Conservation (phyloP, 2,113 vertebrate genomes). For the Willisornis vidua region DNA sequence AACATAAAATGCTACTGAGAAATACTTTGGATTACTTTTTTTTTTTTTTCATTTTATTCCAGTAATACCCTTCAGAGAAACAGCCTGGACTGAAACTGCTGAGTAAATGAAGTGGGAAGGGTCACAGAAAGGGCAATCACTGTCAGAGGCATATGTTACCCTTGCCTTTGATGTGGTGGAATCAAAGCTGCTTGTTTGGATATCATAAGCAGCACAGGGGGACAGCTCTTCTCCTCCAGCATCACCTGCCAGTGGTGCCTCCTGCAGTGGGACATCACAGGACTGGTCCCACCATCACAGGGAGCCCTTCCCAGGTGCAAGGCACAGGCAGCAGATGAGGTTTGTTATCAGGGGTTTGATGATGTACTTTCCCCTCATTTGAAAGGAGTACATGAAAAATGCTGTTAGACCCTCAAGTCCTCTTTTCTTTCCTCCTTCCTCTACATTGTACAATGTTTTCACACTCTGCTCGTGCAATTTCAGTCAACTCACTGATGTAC, state of each 20-base stretch:
- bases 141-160: not conserved
- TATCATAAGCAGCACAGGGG: accelerated
- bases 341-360: not conserved
- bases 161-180: not conserved
- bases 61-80: not conserved
- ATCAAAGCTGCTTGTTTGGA: not conserved
- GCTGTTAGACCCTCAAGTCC: not conserved
- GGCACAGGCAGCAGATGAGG: not conserved
- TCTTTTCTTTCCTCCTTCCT: not conserved
- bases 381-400: not conserved
- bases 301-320: accelerated
- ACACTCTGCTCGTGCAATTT: not conserved
- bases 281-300: not conserved
- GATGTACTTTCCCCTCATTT: not conserved
- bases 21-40: not conserved
- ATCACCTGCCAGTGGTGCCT: accelerated
- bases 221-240: not conserved
- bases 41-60: not conserved
- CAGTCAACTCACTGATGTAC: not conserved
- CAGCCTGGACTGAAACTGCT: not conserved
- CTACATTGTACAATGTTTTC: not conserved
- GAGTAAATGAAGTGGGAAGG: not conserved
- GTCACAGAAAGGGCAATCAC: not conserved
- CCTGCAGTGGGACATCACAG: not conserved
- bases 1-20: not conserved